These are phyloP conservation scores for Lamellibrachia luymesi DNA, from an alignment of 1,140 invertebrate genomes.

Conservation along the genomic window DNA sequence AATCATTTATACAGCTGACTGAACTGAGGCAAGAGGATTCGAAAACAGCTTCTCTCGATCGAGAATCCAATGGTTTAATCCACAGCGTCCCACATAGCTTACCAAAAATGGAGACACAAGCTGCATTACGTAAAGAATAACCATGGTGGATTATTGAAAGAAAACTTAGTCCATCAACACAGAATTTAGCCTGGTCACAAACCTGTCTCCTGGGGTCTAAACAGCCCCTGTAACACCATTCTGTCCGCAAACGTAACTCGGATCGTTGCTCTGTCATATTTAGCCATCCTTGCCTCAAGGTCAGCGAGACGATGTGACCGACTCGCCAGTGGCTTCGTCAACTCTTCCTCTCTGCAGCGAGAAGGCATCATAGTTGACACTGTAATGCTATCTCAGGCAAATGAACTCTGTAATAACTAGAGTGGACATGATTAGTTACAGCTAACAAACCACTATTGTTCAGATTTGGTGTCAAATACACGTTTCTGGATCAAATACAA, in stretches of 20 bases:
- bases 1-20: too few relatives aligned
- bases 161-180: neutral
- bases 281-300: conserved; percentile 64
- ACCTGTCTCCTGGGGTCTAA: conserved; percentile 68
- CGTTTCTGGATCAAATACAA: too few relatives aligned
- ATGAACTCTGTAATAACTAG: neutral
- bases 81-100: neutral
- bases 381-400: neutral
- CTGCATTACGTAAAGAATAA: neutral
- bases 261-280: conserved; percentile 73
- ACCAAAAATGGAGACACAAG: neutral
- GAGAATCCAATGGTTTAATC: too few relatives aligned
- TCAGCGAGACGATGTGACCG: conserved; percentile 65
- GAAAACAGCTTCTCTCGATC: too few relatives aligned
- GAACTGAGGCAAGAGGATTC: too few relatives aligned
- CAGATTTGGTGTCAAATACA: too few relatives aligned
- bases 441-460: too few relatives aligned
- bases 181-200: neutral
- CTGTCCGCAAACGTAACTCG: conserved; percentile 79
- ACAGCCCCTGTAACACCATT: conserved; percentile 76
- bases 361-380: neutral
- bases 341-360: conserved; percentile 34
- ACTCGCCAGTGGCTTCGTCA: conserved; percentile 68
- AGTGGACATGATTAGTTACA: neutral
- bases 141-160: neutral